Evolutionary conservation across 35 echinoderm and acorn worm species (phyloP).

Genomic region (Apostichopus californicus): DNA sequence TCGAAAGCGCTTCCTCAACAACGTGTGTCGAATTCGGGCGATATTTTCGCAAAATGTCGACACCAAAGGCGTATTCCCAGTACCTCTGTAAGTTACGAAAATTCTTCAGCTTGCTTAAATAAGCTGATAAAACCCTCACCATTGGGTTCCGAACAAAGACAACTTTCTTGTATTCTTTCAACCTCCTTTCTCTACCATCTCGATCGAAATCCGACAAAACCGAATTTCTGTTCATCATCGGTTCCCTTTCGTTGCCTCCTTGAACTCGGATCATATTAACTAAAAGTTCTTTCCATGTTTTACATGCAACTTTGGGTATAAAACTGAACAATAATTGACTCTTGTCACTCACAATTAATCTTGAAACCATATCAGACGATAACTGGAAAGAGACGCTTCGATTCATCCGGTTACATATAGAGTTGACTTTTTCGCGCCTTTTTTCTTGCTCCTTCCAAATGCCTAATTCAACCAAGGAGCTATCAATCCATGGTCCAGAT

Average conservation of each 20-base stretch:
- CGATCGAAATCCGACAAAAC: not conserved
- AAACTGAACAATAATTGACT: conserved; percentile 67
- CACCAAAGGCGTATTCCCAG: conserved; percentile 60
- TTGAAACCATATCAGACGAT: not conserved
- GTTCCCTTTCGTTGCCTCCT: not conserved
- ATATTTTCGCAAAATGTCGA: conserved; percentile 45
- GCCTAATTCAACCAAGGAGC: not conserved
- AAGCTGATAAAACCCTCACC: conserved; percentile 62
- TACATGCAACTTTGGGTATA: conserved; percentile 76
- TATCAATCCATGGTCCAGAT: too few relatives aligned
- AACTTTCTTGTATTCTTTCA: conserved; percentile 53
- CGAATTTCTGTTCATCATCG: not conserved
- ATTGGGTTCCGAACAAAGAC: conserved; percentile 81
- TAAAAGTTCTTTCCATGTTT: conserved; percentile 60
- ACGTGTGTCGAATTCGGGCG: not conserved
- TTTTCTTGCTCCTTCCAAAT: not conserved
- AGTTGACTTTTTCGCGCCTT: not conserved
- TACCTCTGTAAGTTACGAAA: conserved; percentile 9
- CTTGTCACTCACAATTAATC: conserved; percentile 53
- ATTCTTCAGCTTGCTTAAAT: conserved; percentile 70
- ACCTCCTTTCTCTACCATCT: not conserved
- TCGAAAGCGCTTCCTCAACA: not conserved
- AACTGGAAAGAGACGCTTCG: not conserved
- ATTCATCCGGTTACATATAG: not conserved
- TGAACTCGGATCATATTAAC: not conserved